phyloP scores from a whole-genome alignment of 2,113 vertebrate species.

The Antechinus flavipes region DNA sequence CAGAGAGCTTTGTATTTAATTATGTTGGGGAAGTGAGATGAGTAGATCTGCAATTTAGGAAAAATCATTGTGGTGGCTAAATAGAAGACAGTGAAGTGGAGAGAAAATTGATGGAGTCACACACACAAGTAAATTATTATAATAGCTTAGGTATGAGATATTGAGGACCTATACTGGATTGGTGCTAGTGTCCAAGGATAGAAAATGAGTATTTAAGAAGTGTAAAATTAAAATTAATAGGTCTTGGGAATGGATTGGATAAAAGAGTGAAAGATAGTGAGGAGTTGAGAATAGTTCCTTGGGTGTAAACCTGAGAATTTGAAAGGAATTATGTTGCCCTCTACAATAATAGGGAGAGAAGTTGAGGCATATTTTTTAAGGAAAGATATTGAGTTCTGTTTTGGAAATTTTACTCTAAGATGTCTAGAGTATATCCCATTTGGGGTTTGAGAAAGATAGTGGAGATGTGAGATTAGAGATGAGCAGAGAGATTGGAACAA shows the following conservation, averaged over 20 bases:
- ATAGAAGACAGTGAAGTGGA: neutral
- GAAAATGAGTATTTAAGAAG: neutral
- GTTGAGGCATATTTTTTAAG: neutral
- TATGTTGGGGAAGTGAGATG: neutral
- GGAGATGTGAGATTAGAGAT: neutral
- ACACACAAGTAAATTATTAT: neutral
- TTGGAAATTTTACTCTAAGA: neutral
- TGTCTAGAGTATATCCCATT: neutral
- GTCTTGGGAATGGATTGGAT: neutral
- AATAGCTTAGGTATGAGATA: neutral
- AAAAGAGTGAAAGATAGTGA: neutral
- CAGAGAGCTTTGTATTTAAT: neutral
- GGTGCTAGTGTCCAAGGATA: neutral
- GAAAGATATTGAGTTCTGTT: neutral
- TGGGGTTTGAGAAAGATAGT: neutral
- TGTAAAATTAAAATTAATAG: neutral
- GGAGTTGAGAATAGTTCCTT: neutral
- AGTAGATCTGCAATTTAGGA: neutral
- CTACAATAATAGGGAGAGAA: neutral
- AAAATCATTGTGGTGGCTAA: neutral
- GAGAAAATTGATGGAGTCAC: neutral
- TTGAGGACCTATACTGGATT: neutral
- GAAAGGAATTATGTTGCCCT: neutral
- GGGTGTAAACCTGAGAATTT: neutral
- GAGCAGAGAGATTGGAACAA: neutral